Evolutionary conservation across 2,888 invertebrate species (phyloP), one percentile per base, ranked within the genome.

Genomic region (Caenorhabditis drosophilae): DNA sequence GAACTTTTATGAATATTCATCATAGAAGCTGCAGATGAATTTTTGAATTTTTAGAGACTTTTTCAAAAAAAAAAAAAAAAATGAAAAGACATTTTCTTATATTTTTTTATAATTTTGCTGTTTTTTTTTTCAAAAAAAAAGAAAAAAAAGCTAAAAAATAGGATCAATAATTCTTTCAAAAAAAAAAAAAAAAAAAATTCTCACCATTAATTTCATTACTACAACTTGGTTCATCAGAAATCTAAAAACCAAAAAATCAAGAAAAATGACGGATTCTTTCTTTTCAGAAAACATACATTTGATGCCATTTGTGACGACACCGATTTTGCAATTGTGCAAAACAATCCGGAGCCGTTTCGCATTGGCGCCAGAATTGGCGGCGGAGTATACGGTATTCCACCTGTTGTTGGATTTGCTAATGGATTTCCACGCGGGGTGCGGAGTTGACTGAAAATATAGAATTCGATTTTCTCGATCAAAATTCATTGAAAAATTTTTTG

Each of bases 281-380:
- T n/a, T n/a, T n/a, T n/a, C n/a, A n/a, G n/a, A n/a, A n/a, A n/a
- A n/a, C n/a, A n/a, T n/a, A n/a, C n/a, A n/a, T n/a, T n/a, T n/a
- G n/a, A n/a, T n/a, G n/a, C n/a, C n/a, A n/a, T n/a, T n/a, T n/a
- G n/a, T n/a, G n/a, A n/a, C n/a, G n/a, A n/a, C n/a, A n/a, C n/a
- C n/a, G 62, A 45, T 41, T 75, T 74, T 49, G 61, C 67, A 23
- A 73, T 73, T 27, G 64, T 84, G 84, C 89, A 88, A 82, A 90
- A 93, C 2, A 96, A 87, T 0, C 96, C 96, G 0, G 91, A 88
- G 0, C 93, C 93, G 70, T 90, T 89, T 68, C 97, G 88, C 61
- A 92, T 90, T 0, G 97, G 97, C 83, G 93, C 92, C 53, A 97
- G 86, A 82, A 97, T 91, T 0, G 97, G 97, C 26, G 92, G 91